phyloP scores from a whole-genome alignment of 2,888 invertebrate genomes.

The Catocala fraxini region DNA sequence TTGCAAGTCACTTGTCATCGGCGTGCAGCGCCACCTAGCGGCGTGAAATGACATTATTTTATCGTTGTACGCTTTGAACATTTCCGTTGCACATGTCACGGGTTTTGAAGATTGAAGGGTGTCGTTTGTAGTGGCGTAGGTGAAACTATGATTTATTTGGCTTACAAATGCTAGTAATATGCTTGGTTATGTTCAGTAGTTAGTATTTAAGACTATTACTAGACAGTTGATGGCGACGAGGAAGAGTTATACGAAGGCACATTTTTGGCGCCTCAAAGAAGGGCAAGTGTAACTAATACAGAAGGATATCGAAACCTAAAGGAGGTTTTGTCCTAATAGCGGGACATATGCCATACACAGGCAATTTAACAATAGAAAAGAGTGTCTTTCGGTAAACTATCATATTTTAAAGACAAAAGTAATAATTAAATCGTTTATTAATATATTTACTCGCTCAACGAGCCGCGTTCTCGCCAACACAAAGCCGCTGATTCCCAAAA shows the following conservation, averaged over 20 bases:
- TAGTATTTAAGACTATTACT: too few species aligned
- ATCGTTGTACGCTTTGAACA: slow-evolving; percentile 24
- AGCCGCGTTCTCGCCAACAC: slow-evolving; percentile 17
- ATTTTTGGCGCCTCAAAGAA: too few species aligned
- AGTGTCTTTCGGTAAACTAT: too few species aligned
- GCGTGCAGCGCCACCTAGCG: slow-evolving; percentile 46
- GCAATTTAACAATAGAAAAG: too few species aligned
- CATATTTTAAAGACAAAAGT: neutral
- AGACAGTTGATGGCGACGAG: too few species aligned
- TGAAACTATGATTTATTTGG: neutral
- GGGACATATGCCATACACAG: too few species aligned
- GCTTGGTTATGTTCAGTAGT: too few species aligned
- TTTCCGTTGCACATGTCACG: slow-evolving; percentile 27
- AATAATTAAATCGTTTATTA: neutral
- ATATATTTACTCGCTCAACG: slow-evolving; percentile 24
- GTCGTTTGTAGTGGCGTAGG: neutral
- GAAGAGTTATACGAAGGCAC: too few species aligned
- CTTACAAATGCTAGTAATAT: neutral
- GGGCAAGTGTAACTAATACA: too few species aligned
- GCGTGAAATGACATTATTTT: slow-evolving; percentile 38
- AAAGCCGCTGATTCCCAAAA: slow-evolving; percentile 34
- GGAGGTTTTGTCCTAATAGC: too few species aligned
- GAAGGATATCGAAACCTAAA: too few species aligned
- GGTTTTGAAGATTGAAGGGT: neutral
- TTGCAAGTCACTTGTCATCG: slow-evolving; percentile 64